These are phyloP conservation scores for Cercopithecus diana DNA, from an alignment of 2,797 vertebrate species.

Conservation along the genomic window DNA sequence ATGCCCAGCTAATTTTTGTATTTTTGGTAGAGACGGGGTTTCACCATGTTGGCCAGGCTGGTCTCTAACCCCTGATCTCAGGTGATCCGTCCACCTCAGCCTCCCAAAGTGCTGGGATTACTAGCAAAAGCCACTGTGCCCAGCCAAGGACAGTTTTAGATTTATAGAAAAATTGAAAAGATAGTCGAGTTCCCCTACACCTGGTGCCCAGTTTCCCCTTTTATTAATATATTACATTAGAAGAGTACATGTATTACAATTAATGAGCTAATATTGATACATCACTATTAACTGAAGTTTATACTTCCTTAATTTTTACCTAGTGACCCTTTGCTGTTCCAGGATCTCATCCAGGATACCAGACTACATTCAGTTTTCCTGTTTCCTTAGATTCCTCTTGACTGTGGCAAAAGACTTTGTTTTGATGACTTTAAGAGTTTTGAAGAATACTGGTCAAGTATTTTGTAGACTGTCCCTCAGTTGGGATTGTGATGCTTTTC, in stretches of 20 bases:
- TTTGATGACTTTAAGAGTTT: constrained; percentile 13
- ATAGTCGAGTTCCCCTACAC: not conserved
- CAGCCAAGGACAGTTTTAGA: not conserved
- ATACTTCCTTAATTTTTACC: not conserved
- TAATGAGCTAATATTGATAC: not conserved
- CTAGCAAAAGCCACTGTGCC: not conserved
- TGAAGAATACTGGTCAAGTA: not conserved
- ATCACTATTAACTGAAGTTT: not conserved
- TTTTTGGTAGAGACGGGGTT: not conserved
- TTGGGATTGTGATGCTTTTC: constrained; percentile 7
- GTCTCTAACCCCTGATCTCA: not conserved
- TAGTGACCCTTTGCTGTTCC: not conserved
- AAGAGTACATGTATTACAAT: not conserved
- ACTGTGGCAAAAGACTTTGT: not conserved
- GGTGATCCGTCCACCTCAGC: not conserved
- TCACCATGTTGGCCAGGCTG: not conserved
- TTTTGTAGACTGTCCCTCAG: not conserved
- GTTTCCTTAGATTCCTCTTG: not conserved
- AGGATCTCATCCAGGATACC: not conserved
- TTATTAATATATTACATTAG: not conserved
- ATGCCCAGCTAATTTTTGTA: not conserved
- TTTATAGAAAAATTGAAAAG: not conserved
- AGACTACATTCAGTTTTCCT: constrained; percentile 23
- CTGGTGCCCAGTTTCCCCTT: not conserved
- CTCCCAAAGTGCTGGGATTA: not conserved